Percentiles rank a stretch among this genome's conserved stretches.
Evolutionary conservation across 2,888 invertebrate genomes (phyloP).

Genomic region (Subacronicta megacephala): DNA sequence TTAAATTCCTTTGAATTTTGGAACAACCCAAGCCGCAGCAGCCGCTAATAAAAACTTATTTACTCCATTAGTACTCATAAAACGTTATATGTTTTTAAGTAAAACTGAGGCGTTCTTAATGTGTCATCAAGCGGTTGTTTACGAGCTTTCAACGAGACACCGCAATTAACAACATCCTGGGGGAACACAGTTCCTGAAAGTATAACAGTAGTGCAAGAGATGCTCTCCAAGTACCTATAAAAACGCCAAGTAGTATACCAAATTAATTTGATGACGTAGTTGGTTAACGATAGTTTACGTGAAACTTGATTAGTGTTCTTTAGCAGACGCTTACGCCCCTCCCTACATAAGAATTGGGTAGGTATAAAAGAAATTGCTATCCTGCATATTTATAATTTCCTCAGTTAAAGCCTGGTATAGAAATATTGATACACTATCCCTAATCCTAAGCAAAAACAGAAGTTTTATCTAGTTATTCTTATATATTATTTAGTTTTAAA

Average conservation of each 20-base stretch:
- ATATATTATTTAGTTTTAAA: no score
- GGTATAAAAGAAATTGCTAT: no score
- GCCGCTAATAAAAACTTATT: constrained; percentile 57
- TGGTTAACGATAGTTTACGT: constrained; percentile 32
- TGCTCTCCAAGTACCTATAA: constrained; percentile 41
- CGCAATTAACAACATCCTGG: constrained; percentile 73
- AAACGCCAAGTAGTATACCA: constrained; percentile 32
- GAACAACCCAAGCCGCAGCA: constrained; percentile 14
- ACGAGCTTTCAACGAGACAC: constrained; percentile 72
- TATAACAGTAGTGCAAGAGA: constrained; percentile 39
- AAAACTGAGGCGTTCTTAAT: constrained; percentile 66
- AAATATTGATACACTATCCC: no score
- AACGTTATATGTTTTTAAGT: constrained; percentile 63
- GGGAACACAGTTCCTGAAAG: constrained; percentile 48
- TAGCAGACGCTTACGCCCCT: no score
- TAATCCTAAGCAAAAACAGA: no score
- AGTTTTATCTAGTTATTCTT: no score
- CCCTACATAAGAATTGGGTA: no score
- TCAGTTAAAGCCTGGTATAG: no score
- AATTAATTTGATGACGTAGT: constrained; percentile 20
- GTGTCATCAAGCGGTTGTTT: constrained; percentile 65
- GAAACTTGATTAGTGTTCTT: constrained; percentile 5
- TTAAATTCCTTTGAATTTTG: constrained; percentile 11
- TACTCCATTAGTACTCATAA: constrained; percentile 60
- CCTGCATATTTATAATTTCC: no score